Percentiles rank a stretch among this genome's conserved stretches.
Conservation (phyloP, 2,888 invertebrate genomes). For the Aquatica leii region DNA sequence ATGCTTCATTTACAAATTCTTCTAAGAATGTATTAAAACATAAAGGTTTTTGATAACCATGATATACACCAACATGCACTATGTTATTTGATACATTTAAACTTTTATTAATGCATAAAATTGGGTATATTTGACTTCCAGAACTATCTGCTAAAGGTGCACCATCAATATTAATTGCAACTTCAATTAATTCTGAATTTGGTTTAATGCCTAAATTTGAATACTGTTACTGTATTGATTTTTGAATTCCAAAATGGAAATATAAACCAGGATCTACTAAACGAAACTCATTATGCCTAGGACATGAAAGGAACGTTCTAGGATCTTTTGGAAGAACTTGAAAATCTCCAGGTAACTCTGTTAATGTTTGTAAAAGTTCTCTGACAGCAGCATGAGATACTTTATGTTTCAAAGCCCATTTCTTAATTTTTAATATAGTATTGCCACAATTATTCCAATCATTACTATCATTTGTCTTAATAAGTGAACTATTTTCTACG, state of each 20-base stretch:
- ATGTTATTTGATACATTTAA: background rate
- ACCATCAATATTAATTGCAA: background rate
- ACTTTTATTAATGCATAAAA: background rate
- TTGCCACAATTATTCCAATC: too few species aligned
- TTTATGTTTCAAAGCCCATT: slow-evolving; percentile 1
- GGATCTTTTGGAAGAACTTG: background rate
- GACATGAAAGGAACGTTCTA: background rate
- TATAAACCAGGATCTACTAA: slow-evolving; percentile 1
- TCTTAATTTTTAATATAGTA: background rate
- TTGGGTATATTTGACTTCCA: too few species aligned
- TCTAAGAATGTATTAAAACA: background rate
- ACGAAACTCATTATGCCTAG: background rate
- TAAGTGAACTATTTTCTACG: too few species aligned
- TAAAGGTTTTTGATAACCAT: background rate
- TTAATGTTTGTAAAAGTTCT: background rate
- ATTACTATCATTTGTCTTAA: too few species aligned
- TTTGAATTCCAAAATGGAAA: slow-evolving; percentile 8
- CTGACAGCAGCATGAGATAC: background rate
- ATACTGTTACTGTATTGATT: slow-evolving; percentile 2
- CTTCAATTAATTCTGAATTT: too few species aligned
- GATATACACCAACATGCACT: background rate
- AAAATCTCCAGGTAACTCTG: background rate
- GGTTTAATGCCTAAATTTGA: too few species aligned
- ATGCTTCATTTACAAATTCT: slow-evolving; percentile 1
- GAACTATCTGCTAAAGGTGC: background rate